Base-by-base conservation (phyloP, 2,888 invertebrate genomes). In the Melanostoma scalare region DNA sequence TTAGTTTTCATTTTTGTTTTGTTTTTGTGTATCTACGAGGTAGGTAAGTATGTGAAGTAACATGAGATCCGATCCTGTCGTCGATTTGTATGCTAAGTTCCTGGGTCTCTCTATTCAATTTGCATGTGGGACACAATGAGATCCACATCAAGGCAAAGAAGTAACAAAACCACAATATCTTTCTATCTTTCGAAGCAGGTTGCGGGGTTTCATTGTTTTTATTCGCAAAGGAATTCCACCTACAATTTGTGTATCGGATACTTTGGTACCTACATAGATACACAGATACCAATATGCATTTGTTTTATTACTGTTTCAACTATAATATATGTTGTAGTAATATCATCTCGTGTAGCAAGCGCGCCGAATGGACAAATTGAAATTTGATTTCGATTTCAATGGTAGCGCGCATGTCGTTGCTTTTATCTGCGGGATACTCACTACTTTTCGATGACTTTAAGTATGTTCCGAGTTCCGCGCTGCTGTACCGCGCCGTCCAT, bases 51-150 rank as follows among this genome's bases (percentile, higher is more conserved):
- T 84, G 84, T 84, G 74, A 52, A 84, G 84, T 79, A 56, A 84
- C 79, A 84, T 84, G 84, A 84, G 79, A 75, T 84, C 58, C 74
- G 74, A 84, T 84, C 79, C 84, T 84, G 84, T 84, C 71, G 84
- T 79, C 65, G 84, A 82, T 78, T 75, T 71, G 82, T 79, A 78
- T 68, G 55, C 55, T 52, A 76, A 74, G 71, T 67, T 74, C 55
- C 67, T 74, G 48, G 55, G 79, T 56, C 69, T 53, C 40, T 67
- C 72, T 52, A 78, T 84, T 84, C 73, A 79, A 84, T 84, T 84
- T 84, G 84, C 84, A 84, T 84, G 84, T 84, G 79, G 79, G 74
- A 79, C 71, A 84, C 74, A 84, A 71, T 63, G 75, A 56, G 74
- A 71, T 79, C 55, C 71, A 69, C 74, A 78, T 79, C 68, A 55